These are phyloP conservation scores for Dasypolia templi DNA, from an alignment of 2,888 invertebrate species.

Conservation along the genomic window DNA sequence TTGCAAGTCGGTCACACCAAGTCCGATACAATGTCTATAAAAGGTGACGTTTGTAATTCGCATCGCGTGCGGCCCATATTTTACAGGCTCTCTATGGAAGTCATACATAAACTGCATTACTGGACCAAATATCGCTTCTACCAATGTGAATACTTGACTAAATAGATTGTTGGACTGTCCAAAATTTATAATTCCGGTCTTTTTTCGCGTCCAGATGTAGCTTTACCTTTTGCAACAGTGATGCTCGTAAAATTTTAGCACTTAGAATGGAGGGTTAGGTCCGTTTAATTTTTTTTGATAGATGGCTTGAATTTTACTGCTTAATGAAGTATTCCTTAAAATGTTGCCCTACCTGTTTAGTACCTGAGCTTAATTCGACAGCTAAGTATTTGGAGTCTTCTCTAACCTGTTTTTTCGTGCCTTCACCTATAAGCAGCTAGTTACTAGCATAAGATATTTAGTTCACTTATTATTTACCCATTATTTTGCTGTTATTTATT, in stretches of 20 bases:
- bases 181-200: conserved; percentile 31
- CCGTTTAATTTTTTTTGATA: conserved; percentile 19
- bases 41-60: conserved; percentile 58
- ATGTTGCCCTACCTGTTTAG: neutral
- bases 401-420: neutral
- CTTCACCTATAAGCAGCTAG: no score
- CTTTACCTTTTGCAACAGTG: conserved; percentile 31
- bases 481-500: no score
- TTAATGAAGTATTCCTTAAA: neutral
- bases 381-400: neutral
- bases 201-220: conserved; percentile 15
- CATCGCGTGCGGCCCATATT: conserved; percentile 51
- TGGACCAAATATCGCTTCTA: conserved; percentile 38
- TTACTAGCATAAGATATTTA: no score
- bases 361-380: neutral
- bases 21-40: conserved; percentile 54
- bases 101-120: conserved; percentile 57
- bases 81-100: conserved; percentile 31
- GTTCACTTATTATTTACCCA: no score
- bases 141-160: conserved; percentile 43
- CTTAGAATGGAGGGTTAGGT: conserved; percentile 26
- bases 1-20: conserved; percentile 37
- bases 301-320: conserved; percentile 9
- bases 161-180: conserved; percentile 23
- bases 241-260: conserved; percentile 20